Base-by-base conservation (phyloP, 2,888 invertebrate genomes). In the Andrena chrysosceles region DNA sequence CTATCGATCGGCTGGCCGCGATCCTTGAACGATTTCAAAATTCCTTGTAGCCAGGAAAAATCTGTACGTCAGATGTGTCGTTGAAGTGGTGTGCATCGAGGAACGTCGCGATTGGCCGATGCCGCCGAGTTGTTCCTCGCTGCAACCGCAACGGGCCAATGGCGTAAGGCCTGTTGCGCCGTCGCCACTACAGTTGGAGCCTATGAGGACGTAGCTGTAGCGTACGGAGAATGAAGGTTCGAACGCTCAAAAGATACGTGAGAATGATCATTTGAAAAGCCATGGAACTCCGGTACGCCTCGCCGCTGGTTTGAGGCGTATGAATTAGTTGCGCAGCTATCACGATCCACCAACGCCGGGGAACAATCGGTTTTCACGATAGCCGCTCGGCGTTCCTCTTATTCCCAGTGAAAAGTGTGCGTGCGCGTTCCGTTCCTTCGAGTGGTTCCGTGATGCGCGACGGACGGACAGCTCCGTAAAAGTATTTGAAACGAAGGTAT, bases 181-280 rank as follows among this genome's bases (percentile, higher is more conserved):
- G 86, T 88, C 86, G 90, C 85, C 67, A 78, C 74, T 77, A 76
- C 77, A 52, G 29, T 60, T 67, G 8, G 78, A 83, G 77, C 81
- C 86, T 85, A 87, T 90, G 86, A 80, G 84, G 84, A 88, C 63
- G 69, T 80, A 83, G 77, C 85, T 84, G 81, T 82, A 77, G 84
- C 83, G 79, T 84, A 86, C 82, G 77, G 83, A 79, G 76, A 83
- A 72, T 48, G 78, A 81, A 84, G 84, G 85, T 90, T 91, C 90
- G 90, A 91, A 91, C 83, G 87, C 91, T 91, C 81, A 84, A 90
- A 90, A 89, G 86, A 78, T 86, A 85, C 67, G 79, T 67, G 62
- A 66, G 72, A 69, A 84, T 82, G 42, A 77, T 85, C 68, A 77
- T 82, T 80, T 67, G 71, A 77, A 87, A 77, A 72, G 29, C n/a